phyloP scores from a whole-genome alignment of 1,140 invertebrate genomes.

The Ceratitis capitata region DNA sequence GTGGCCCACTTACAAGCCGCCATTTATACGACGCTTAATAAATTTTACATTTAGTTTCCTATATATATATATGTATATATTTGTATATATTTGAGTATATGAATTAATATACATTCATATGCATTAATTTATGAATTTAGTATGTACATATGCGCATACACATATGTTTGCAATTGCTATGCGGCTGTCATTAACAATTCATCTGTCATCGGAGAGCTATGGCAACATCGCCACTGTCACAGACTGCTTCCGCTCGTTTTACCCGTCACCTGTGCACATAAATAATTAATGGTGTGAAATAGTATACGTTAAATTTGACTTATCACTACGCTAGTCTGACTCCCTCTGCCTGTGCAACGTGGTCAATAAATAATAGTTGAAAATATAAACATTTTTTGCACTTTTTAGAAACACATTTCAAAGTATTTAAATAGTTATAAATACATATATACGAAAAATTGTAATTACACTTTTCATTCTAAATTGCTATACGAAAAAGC shows the following conservation, averaged over 20 bases:
- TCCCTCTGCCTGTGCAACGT: too few species aligned
- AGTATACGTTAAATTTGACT: slow-evolving; percentile 3
- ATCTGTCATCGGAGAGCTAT: background rate
- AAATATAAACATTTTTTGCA: too few species aligned
- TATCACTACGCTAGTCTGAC: too few species aligned
- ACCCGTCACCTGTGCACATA: background rate
- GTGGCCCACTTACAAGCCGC: too few species aligned
- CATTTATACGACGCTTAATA: background rate
- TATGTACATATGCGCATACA: background rate
- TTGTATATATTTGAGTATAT: background rate
- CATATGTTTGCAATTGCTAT: background rate
- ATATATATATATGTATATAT: background rate
- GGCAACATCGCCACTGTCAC: background rate
- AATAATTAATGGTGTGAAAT: slow-evolving; percentile 26
- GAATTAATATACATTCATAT: background rate
- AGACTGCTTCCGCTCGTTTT: background rate
- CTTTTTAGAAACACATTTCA: too few species aligned
- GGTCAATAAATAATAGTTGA: too few species aligned
- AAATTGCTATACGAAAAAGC: too few species aligned
- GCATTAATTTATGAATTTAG: too few species aligned
- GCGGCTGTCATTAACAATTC: slow-evolving; percentile 29
- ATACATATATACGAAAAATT: too few species aligned
- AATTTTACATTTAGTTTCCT: background rate
- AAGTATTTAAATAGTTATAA: too few species aligned
- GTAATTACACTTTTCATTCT: too few species aligned